These are phyloP conservation scores for Keiferia lycopersicella DNA, from an alignment of 2,888 invertebrate species.

Conservation along the genomic window DNA sequence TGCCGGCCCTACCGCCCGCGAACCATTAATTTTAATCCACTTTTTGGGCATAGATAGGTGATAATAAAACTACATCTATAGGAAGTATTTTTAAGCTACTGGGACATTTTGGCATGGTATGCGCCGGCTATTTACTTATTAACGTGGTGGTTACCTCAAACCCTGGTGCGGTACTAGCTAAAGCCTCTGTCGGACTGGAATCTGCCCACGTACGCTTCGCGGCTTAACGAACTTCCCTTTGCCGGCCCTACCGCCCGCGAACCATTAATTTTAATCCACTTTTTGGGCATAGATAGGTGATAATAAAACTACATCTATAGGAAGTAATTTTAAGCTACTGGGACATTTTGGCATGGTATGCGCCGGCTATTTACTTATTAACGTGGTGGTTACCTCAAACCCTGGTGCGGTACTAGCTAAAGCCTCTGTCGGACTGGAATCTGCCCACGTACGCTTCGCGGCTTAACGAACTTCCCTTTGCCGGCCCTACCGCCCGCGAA, in stretches of 20 bases:
- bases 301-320: too few relatives aligned
- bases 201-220: slow-evolving; percentile 10
- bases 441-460: slow-evolving; percentile 15
- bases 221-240: slow-evolving; percentile 24
- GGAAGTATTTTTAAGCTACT: background rate
- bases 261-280: slow-evolving; percentile 27
- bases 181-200: background rate
- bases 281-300: background rate
- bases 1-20: background rate
- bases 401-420: background rate
- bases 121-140: background rate
- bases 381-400: background rate
- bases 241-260: background rate
- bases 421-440: background rate
- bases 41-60: background rate
- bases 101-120: background rate
- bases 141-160: background rate
- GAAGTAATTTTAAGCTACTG: too few relatives aligned
- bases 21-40: slow-evolving; percentile 27
- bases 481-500: slow-evolving; percentile 1
- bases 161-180: background rate
- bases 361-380: background rate
- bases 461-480: slow-evolving; percentile 22
- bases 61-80: too few relatives aligned
- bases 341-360: too few relatives aligned